These are phyloP conservation scores for Heterohyrax brucei DNA, from an alignment of 2,797 vertebrate genomes.

Conservation along the genomic window DNA sequence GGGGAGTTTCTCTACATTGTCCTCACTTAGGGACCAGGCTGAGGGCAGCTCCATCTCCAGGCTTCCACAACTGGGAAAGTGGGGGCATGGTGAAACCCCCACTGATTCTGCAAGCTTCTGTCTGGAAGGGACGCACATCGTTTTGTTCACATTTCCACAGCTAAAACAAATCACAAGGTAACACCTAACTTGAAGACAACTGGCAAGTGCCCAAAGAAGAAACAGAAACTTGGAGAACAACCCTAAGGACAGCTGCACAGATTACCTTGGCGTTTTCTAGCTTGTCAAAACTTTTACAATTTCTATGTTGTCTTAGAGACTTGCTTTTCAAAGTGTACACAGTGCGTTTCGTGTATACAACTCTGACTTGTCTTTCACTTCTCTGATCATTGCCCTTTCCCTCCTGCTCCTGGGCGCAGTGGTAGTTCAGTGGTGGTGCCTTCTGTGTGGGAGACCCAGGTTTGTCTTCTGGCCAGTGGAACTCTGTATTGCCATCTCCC, in stretches of 20 bases:
- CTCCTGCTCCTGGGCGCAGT: background rate
- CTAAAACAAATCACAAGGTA: background rate
- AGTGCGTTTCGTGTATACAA: background rate
- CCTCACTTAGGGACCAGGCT: background rate
- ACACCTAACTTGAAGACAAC: background rate
- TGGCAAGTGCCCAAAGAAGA: background rate
- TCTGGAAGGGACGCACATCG: background rate
- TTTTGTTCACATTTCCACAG: background rate
- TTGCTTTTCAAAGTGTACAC: background rate
- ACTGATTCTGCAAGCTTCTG: background rate
- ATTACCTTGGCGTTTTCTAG: slow-evolving; percentile 35
- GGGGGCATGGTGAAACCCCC: background rate
- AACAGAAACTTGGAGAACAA: background rate
- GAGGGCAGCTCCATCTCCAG: background rate
- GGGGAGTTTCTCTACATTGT: background rate
- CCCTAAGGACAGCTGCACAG: background rate
- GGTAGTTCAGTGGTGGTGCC: background rate
- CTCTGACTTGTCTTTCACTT: background rate
- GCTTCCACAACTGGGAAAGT: background rate
- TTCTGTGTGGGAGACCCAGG: background rate
- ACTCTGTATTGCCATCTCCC: no score
- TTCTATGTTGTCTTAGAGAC: background rate
- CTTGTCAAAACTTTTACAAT: background rate
- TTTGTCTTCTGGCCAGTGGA: background rate
- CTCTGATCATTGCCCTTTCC: background rate